Percentiles rank a stretch among this genome's conserved stretches.
These are phyloP conservation scores for Myiothlypis coronata DNA, from an alignment of 2,797 vertebrate species.

Conservation along the genomic window DNA sequence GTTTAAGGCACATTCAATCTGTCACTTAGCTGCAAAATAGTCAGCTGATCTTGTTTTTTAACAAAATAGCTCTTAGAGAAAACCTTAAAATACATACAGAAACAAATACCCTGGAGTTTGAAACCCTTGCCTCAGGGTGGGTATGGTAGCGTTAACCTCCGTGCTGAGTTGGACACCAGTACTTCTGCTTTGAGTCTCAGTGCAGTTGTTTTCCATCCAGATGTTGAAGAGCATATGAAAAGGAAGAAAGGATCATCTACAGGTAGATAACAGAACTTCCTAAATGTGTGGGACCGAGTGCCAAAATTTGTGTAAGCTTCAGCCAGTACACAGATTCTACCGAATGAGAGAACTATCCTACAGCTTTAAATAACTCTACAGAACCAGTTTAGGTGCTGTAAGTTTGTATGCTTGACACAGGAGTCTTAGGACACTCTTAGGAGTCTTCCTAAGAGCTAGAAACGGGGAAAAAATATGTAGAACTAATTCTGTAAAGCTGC, in stretches of 20 bases:
- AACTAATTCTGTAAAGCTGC: not conserved
- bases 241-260: not conserved
- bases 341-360: not conserved
- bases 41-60: not conserved
- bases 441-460: not conserved
- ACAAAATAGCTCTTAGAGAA: not conserved
- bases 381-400: not conserved
- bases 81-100: not conserved
- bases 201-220: not conserved
- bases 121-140: not conserved
- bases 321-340: not conserved
- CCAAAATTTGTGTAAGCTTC: not conserved
- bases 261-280: not conserved
- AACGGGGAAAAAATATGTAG: not conserved
- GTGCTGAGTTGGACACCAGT: not conserved
- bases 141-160: not conserved
- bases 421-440: not conserved
- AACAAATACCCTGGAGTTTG: not conserved
- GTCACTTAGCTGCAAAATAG: not conserved
- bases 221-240: not conserved
- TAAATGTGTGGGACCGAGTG: rapidly evolving
- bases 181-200: not conserved
- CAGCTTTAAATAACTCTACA: not conserved
- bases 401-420: not conserved
- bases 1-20: not conserved